Conservation (phyloP, 2,113 vertebrate species). For the Dipodomys ordii region DNA sequence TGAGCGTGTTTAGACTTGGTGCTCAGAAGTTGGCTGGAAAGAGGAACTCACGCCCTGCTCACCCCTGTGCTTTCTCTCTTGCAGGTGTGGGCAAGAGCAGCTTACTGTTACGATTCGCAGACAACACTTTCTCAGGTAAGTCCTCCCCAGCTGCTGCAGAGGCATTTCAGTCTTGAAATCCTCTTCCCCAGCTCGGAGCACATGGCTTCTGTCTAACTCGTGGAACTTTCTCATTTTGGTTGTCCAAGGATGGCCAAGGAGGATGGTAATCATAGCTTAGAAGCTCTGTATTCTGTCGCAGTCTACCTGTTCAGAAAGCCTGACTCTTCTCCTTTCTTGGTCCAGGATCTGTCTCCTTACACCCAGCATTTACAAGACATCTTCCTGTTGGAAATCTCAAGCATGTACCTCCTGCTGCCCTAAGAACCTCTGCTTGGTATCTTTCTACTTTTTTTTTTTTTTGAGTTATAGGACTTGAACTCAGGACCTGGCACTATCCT, state of each 20-base stretch:
- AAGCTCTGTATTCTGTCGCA: not conserved
- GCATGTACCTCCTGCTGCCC: not conserved
- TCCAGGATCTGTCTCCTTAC: not conserved
- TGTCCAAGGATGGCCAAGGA: not conserved
- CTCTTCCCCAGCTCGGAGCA: not conserved
- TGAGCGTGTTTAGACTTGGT: not conserved
- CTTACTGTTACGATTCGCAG: slow-evolving; percentile 97
- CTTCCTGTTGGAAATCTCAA: no score
- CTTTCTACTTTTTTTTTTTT: not conserved
- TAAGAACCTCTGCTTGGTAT: not conserved
- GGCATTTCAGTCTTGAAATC: not conserved
- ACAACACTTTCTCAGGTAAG: slow-evolving; percentile 99
- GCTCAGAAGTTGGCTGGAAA: not conserved
- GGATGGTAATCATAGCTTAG: not conserved
- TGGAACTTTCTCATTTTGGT: not conserved
- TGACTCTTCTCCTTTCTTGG: not conserved
- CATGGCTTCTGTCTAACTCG: not conserved
- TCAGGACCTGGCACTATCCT: no score
- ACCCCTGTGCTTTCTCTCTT: slow-evolving; percentile 61
- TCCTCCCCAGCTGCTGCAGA: slow-evolving; percentile 41
- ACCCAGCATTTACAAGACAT: not conserved
- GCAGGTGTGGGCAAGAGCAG: slow-evolving; percentile 99
- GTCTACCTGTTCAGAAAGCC: not conserved
- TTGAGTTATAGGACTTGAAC: not conserved
- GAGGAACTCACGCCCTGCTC: not conserved